Evolutionary conservation across 2,113 vertebrate species (phyloP), one percentile per base, ranked within the genome.

Genomic region (Manacus vitellinus): DNA sequence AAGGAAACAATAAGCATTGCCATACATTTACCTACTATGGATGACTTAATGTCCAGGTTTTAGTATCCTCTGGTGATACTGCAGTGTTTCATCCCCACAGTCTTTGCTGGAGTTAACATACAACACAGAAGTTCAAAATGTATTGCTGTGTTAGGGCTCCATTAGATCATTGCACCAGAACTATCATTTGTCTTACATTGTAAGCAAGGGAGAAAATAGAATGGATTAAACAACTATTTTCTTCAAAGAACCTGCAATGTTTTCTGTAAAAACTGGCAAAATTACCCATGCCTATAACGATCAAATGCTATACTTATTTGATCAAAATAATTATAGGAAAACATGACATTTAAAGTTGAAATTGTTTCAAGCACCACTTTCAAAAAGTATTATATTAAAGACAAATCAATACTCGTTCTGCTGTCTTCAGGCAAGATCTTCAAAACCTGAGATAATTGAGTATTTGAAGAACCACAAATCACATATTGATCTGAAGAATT

Each of bases 311-410:
- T 96, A 96, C 55, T 96, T 92, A 97, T 82, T 96, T 94, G 86
- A 97, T 97, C 92, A 97, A 98, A 97, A 96, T 95, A 96, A 97
- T 97, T 95, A 90, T 84, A 92, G 92, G 58, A 96, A 97, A 97
- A 97, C 73, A 98, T 97, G 91, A 96, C 74, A 98, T 96, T 97
- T 96, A 94, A 94, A 91, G 72, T 88, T 95, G 55, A 96, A 95
- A 97, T 97, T 95, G 82, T 94, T 94, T 95, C 79, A 96, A 97
- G 78, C 54, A 91, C 72, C 58, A 82, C 88, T 98, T 97, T 96
- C 71, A 93, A 93, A 97, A 97, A 94, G 62, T 94, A 96, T 94
- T 94, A 54, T 88, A 68, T 94, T 96, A 97, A 97, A 89, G 84
- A 96, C 87, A 97, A 97, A 95, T 97, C 51, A 85, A 95, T 92